These are phyloP conservation scores for Mohoua ochrocephala DNA, from an alignment of 2,113 vertebrate species.

Conservation along the genomic window DNA sequence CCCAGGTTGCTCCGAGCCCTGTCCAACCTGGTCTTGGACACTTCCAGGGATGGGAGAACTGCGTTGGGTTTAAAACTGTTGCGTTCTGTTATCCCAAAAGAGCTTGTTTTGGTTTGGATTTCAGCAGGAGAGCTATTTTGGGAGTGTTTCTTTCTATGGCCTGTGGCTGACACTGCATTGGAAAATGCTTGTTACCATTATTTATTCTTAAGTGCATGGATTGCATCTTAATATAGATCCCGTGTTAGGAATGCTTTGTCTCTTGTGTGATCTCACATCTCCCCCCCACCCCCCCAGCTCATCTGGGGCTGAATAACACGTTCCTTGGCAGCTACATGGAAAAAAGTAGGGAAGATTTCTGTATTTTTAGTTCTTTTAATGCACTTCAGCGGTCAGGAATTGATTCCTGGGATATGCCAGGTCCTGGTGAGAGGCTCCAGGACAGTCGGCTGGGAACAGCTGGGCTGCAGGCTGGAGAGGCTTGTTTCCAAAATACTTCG, in stretches of 20 bases:
- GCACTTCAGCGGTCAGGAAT: neutral
- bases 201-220: neutral
- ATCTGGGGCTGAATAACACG: neutral
- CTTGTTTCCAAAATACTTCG: neutral
- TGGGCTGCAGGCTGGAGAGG: neutral
- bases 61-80: neutral
- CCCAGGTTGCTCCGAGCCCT: neutral
- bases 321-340: neutral
- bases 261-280: neutral
- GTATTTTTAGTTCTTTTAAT: neutral
- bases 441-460: neutral
- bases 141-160: neutral
- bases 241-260: neutral
- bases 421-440: neutral
- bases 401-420: neutral
- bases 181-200: neutral
- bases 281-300: neutral
- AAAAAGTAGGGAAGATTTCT: neutral
- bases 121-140: neutral
- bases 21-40: neutral
- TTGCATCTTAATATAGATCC: neutral
- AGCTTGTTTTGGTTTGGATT: neutral
- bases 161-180: neutral
- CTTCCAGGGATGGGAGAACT: neutral
- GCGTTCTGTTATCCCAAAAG: neutral